Evolutionary conservation across 2,888 invertebrate genomes (phyloP).

Genomic region (Protodeltote pygarga): DNA sequence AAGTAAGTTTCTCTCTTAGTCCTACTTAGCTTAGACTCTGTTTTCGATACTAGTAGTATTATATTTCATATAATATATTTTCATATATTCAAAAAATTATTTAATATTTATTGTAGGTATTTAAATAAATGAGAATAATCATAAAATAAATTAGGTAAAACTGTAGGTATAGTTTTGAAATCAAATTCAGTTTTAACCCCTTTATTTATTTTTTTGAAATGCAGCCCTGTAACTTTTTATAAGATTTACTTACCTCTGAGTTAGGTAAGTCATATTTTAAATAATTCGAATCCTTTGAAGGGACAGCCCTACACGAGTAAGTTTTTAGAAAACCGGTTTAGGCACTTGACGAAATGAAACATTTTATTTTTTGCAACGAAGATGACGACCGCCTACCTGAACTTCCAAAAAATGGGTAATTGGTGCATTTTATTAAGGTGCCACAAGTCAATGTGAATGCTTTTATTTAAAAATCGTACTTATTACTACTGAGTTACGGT

Average conservation of each 20-base stretch:
- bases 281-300: background rate
- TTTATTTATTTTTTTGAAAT: too few species aligned
- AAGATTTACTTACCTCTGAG: too few species aligned
- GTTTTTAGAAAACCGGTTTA: background rate
- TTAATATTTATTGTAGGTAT: background rate
- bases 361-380: slow-evolving; percentile 5
- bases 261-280: background rate
- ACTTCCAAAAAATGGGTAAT: slow-evolving; percentile 6
- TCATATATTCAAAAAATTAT: background rate
- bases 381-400: background rate
- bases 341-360: slow-evolving; percentile 1
- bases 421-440: too few species aligned
- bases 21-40: too few species aligned
- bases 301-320: background rate
- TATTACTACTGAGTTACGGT: too few species aligned
- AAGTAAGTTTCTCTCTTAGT: too few species aligned
- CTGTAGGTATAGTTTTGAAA: too few species aligned
- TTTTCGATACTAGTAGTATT: too few species aligned
- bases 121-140: background rate
- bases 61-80: too few species aligned
- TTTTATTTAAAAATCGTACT: too few species aligned
- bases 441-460: too few species aligned
- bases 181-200: too few species aligned
- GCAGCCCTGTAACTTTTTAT: background rate
- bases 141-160: background rate